Evolutionary conservation across 2,888 invertebrate genomes (phyloP).

Genomic region (Esperia sulphurella): DNA sequence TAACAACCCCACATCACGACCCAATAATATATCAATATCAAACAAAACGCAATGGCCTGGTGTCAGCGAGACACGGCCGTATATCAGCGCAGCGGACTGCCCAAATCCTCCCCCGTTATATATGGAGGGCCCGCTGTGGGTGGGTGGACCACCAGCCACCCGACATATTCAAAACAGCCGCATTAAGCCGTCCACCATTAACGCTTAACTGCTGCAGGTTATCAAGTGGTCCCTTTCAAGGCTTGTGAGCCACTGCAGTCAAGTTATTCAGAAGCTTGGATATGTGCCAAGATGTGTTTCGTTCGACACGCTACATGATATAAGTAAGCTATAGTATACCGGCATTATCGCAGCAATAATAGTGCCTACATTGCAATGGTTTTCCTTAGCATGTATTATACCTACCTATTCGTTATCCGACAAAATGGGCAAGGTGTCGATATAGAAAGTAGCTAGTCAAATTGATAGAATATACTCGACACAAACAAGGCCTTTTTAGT

Average conservation of each 20-base stretch:
- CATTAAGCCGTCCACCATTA: slow-evolving; percentile 51
- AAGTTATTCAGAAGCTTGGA: slow-evolving; percentile 40
- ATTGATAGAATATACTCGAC: too few relatives aligned
- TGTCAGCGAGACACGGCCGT: slow-evolving; percentile 30
- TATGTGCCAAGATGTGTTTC: slow-evolving; percentile 43
- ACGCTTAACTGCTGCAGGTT: slow-evolving; percentile 47
- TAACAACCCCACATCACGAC: slow-evolving; percentile 18
- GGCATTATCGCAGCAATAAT: too few relatives aligned
- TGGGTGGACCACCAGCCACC: slow-evolving; percentile 20
- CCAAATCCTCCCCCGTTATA: slow-evolving; percentile 32
- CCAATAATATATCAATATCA: slow-evolving; percentile 34
- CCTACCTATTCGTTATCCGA: slow-evolving; percentile 7
- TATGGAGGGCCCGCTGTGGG: slow-evolving; percentile 19
- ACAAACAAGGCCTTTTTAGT: too few relatives aligned
- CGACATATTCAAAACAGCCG: slow-evolving; percentile 52
- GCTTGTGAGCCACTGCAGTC: slow-evolving; percentile 36
- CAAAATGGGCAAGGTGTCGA: neutral
- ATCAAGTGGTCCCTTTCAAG: slow-evolving; percentile 46
- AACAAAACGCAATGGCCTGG: slow-evolving; percentile 37
- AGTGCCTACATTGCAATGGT: too few relatives aligned
- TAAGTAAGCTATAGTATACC: too few relatives aligned
- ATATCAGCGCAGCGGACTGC: slow-evolving; percentile 41
- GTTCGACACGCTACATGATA: slow-evolving; percentile 31
- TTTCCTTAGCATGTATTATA: too few relatives aligned
- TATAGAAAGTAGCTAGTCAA: too few relatives aligned